These are phyloP conservation scores for Lottia scabra DNA, from an alignment of 2,888 invertebrate species.

Conservation along the genomic window DNA sequence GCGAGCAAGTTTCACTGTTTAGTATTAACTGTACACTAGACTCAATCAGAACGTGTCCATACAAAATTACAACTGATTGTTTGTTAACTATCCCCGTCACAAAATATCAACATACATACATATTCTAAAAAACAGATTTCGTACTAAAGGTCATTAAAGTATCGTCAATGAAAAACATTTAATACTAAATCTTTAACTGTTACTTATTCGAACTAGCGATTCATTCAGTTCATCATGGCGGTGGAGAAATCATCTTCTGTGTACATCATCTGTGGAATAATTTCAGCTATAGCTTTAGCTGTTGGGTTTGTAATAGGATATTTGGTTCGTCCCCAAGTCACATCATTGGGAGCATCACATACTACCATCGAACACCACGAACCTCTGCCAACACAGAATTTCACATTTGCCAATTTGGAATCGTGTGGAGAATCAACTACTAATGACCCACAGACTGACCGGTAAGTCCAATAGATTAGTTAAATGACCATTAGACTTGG, in stretches of 20 bases:
- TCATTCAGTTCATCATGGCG: constrained; percentile 1
- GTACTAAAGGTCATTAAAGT: too few species aligned
- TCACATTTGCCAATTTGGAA: constrained; percentile 25
- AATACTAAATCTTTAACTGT: too few species aligned
- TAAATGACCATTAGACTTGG: too few species aligned
- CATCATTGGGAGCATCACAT: neutral
- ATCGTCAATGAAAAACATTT: too few species aligned
- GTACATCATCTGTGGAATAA: constrained; percentile 32
- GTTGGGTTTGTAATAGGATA: constrained; percentile 39
- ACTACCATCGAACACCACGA: neutral
- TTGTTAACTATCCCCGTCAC: too few species aligned
- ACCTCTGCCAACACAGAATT: constrained; percentile 9
- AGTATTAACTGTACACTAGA: too few species aligned
- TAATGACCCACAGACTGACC: constrained; percentile 25
- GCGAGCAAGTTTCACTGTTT: too few species aligned
- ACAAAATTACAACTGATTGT: too few species aligned
- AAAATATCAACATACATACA: too few species aligned
- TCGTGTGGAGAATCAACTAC: constrained; percentile 27
- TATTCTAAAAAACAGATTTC: too few species aligned
- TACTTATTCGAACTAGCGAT: too few species aligned
- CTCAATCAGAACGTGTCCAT: too few species aligned
- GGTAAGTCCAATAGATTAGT: constrained; percentile 15
- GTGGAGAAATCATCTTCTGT: constrained; percentile 27
- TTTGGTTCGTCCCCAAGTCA: constrained; percentile 23
- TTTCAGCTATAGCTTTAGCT: constrained; percentile 32